Conservation (phyloP, 2,797 vertebrate genomes). For the Fundulus diaphanus region DNA sequence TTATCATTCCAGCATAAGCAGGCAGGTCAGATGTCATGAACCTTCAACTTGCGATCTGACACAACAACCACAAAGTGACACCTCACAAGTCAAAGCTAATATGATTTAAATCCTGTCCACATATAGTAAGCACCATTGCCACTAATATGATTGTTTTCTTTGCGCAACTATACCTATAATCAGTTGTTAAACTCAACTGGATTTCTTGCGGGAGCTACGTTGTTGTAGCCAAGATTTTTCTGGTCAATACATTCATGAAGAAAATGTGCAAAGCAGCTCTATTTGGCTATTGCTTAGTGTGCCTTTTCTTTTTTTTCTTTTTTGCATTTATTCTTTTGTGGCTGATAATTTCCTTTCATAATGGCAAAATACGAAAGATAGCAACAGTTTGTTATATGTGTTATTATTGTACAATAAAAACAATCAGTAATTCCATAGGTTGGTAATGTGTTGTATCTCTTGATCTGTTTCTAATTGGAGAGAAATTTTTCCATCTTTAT, state of each 20-base stretch:
- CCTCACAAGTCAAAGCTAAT: not conserved
- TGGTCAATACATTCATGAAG: not conserved
- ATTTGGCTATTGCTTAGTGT: not conserved
- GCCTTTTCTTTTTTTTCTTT: not conserved
- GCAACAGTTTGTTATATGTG: not conserved
- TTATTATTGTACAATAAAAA: not conserved
- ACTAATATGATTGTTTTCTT: not conserved
- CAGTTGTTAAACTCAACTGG: not conserved
- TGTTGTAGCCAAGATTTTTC: not conserved
- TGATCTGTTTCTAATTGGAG: not conserved
- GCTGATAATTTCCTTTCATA: not conserved
- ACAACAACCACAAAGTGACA: constrained; percentile 34
- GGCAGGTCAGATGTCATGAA: constrained; percentile 41
- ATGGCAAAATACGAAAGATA: not conserved
- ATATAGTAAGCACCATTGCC: not conserved
- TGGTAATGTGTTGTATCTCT: not conserved
- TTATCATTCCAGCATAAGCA: constrained; percentile 32
- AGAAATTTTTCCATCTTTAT: not conserved
- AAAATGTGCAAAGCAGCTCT: not conserved
- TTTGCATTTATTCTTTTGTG: not conserved
- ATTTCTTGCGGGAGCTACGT: not conserved
- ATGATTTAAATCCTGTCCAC: not conserved
- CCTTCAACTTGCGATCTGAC: constrained; percentile 30
- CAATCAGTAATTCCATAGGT: not conserved
- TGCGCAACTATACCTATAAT: not conserved